These are phyloP conservation scores for Stenopsyche tienmushanensis DNA, from an alignment of 1,140 invertebrate species.

Conservation along the genomic window DNA sequence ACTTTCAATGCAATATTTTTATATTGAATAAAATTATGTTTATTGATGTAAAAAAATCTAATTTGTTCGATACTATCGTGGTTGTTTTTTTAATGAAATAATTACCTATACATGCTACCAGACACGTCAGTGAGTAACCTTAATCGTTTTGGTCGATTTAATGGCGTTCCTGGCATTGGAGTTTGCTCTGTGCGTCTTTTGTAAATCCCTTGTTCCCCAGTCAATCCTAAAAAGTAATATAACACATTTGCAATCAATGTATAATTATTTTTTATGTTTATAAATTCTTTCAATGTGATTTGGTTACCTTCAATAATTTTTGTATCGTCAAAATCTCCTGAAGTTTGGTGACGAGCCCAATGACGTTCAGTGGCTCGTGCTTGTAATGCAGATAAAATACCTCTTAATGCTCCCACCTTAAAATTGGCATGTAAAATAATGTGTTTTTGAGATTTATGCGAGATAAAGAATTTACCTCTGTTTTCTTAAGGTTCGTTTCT, in stretches of 20 bases:
- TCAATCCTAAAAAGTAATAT: constrained; percentile 61
- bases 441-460: too few species aligned
- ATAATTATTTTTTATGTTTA: background rate
- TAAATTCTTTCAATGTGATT: background rate
- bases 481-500: too few species aligned
- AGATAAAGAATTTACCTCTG: too few species aligned
- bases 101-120: constrained; percentile 91
- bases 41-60: background rate
- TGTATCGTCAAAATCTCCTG: constrained; percentile 92
- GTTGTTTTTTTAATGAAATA: background rate
- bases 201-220: constrained; percentile 92
- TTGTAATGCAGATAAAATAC: constrained; percentile 72
- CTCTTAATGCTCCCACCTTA: constrained; percentile 58
- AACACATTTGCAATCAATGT: background rate
- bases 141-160: constrained; percentile 87
- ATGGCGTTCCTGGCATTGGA: constrained; percentile 80
- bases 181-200: constrained; percentile 77
- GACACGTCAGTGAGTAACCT: constrained; percentile 89
- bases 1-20: too few species aligned
- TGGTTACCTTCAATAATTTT: constrained; percentile 93
- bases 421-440: background rate
- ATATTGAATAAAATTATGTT: background rate
- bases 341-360: constrained; percentile 90
- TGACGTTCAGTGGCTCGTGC: constrained; percentile 92
- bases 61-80: background rate